phyloP scores from a whole-genome alignment of 2,797 vertebrate genomes.

The Luscinia luscinia region DNA sequence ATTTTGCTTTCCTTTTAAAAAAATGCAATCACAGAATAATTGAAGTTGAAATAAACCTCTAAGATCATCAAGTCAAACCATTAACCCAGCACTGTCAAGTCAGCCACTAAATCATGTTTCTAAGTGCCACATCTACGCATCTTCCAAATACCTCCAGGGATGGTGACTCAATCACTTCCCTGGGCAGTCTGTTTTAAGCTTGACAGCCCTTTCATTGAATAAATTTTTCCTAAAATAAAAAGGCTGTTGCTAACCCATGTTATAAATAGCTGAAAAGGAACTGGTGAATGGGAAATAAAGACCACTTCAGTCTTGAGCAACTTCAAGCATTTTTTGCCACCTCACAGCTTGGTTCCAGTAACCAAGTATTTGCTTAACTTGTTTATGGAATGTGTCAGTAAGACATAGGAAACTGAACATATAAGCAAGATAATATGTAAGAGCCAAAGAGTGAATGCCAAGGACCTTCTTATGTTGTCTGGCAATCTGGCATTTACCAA shows the following conservation, averaged over 20 bases:
- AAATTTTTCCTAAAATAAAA: neutral
- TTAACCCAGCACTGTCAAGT: neutral
- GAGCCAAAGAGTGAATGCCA: neutral
- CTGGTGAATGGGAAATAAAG: neutral
- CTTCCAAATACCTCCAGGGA: neutral
- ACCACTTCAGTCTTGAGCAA: neutral
- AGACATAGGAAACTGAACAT: neutral
- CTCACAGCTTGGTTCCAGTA: neutral
- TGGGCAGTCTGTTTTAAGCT: neutral
- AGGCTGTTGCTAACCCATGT: neutral
- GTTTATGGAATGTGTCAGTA: neutral
- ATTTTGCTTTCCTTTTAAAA: neutral
- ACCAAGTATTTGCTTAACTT: neutral
- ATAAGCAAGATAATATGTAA: fast-evolving
- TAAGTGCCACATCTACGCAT: neutral
- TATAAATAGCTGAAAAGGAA: neutral
- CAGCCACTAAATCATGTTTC: neutral
- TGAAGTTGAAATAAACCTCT: neutral
- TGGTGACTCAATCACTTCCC: neutral
- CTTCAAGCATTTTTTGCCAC: neutral
- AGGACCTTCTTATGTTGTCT: neutral
- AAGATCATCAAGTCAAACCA: neutral
- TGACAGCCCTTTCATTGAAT: neutral
- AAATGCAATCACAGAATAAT: neutral
- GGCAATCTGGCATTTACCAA: neutral